Evolutionary conservation across 2,888 invertebrate genomes (phyloP).

Genomic region (Acanthosoma haemorrhoidale): DNA sequence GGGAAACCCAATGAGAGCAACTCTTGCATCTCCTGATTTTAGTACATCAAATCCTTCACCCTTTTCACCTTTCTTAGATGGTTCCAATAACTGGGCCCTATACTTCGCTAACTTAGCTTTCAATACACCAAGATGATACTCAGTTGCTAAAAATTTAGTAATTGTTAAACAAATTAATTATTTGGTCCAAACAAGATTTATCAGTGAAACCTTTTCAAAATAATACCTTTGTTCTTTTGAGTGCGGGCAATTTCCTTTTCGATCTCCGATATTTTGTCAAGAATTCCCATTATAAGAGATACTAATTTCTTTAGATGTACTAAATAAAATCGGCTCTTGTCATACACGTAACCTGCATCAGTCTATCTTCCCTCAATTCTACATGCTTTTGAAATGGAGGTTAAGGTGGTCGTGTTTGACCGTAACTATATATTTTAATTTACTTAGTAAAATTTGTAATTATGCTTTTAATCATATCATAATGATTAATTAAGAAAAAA

Average conservation of each 20-base stretch:
- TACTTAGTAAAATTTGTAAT: too few relatives aligned
- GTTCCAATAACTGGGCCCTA: slow-evolving; percentile 88
- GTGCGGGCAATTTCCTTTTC: slow-evolving; percentile 97
- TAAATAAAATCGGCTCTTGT: too few relatives aligned
- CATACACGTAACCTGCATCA: not conserved
- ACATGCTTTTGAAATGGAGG: not conserved
- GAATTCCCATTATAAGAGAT: slow-evolving; percentile 77
- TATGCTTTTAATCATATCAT: too few relatives aligned
- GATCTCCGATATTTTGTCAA: slow-evolving; percentile 98
- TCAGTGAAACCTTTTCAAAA: slow-evolving; percentile 20
- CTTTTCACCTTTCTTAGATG: slow-evolving; percentile 87
- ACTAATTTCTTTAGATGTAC: not conserved
- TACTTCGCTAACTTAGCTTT: slow-evolving; percentile 97
- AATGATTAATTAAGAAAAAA: too few relatives aligned
- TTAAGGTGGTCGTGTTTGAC: too few relatives aligned
- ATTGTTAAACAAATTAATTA: not conserved
- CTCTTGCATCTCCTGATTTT: slow-evolving; percentile 97
- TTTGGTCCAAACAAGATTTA: not conserved
- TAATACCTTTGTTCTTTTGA: slow-evolving; percentile 99
- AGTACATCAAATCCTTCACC: slow-evolving; percentile 98
- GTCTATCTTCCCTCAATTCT: not conserved
- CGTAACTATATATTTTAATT: too few relatives aligned
- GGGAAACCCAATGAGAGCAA: slow-evolving; percentile 96
- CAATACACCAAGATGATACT: slow-evolving; percentile 94
- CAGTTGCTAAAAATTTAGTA: slow-evolving; percentile 69